A percentile compares a stretch with the other conserved stretches of the same genome.
phyloP scores from a whole-genome alignment of 2,797 vertebrate genomes.

The Hydrocynus forskahlii region DNA sequence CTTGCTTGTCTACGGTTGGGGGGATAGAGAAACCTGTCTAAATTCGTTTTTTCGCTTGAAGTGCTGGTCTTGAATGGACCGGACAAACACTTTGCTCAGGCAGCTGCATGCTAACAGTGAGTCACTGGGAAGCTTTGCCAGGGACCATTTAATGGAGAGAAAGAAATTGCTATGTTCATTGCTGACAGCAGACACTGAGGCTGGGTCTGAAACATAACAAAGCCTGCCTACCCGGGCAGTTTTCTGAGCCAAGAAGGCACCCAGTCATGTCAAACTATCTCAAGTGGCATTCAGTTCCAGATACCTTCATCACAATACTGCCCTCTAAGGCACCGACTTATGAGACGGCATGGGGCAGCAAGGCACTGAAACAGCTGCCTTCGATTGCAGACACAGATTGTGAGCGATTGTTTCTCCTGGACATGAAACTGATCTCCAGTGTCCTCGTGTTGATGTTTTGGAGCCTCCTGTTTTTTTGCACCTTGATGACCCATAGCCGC shows the following conservation, averaged over 20 bases:
- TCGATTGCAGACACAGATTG: background rate
- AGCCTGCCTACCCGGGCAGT: too few species aligned
- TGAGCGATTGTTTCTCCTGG: constrained; percentile 13
- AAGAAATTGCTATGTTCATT: background rate
- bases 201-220: too few species aligned
- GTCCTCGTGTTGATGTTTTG: constrained; percentile 39
- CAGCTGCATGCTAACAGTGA: constrained; percentile 1
- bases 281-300: too few species aligned
- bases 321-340: too few species aligned
- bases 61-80: background rate
- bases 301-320: too few species aligned
- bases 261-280: too few species aligned
- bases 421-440: constrained; percentile 31
- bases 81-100: background rate
- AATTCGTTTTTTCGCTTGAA: background rate
- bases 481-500: constrained; percentile 27
- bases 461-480: constrained; percentile 19
- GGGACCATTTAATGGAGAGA: constrained; percentile 9
- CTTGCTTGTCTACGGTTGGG: background rate
- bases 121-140: constrained; percentile 9
- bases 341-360: too few species aligned
- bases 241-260: too few species aligned
- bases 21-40: background rate
- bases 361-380: too few species aligned
- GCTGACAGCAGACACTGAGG: background rate